Evolutionary conservation across 2,113 vertebrate species (phyloP).

Genomic region (Chionis minor): DNA sequence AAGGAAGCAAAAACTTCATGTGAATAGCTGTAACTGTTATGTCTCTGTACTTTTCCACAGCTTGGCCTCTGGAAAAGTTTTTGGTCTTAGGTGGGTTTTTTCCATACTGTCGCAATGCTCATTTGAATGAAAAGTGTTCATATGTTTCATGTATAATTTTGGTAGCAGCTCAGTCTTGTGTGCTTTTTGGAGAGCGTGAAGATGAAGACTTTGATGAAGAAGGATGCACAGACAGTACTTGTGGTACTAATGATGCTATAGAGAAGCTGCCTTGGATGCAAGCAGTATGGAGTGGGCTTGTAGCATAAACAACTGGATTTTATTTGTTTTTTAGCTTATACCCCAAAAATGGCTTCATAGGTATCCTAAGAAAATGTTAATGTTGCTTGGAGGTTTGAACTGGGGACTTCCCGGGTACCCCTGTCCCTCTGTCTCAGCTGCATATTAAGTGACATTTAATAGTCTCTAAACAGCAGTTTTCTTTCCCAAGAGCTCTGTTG

Average conservation of each 20-base stretch:
- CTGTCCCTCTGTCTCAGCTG: rapidly evolving
- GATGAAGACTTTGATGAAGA: background rate
- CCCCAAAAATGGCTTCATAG: rapidly evolving
- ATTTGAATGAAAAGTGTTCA: background rate
- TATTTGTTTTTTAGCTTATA: background rate
- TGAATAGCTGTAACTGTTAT: background rate
- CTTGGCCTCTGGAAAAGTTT: conserved; percentile 1
- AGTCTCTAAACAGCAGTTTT: conserved; percentile 7
- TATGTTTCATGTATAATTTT: background rate
- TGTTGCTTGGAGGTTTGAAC: background rate
- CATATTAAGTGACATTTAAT: background rate
- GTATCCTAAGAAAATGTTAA: background rate
- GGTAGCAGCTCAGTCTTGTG: background rate
- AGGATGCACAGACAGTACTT: background rate
- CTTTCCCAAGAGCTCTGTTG: conserved; percentile 3
- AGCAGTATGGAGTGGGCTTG: background rate
- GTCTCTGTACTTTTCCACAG: conserved; percentile 43
- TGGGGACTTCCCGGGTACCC: background rate
- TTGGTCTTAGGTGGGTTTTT: conserved; percentile 20
- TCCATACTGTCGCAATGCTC: background rate
- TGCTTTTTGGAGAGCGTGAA: background rate
- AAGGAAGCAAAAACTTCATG: background rate
- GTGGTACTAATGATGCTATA: background rate
- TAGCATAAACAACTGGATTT: background rate
- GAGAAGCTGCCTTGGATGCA: background rate